Evolutionary conservation across 2,888 invertebrate species (phyloP), one percentile per base, ranked within the genome.

Genomic region (Cerceris ruficornis): DNA sequence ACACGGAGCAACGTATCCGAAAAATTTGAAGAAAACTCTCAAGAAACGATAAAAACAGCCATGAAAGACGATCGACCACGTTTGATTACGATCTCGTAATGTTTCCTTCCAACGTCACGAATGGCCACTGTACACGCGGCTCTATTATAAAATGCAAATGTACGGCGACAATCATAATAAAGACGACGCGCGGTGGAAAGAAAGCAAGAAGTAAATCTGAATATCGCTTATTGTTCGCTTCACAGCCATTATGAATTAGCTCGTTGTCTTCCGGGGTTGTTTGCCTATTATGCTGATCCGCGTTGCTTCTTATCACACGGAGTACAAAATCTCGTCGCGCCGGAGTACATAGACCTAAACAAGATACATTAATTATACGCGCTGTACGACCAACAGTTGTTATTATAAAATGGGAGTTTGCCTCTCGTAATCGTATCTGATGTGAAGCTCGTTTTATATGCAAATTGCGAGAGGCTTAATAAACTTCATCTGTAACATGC

Each of bases 391-490:
- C 61, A 78, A 80, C 80, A 75, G 72, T 81, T 78, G 77, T 77
- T 75, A 49, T 79, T 84, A 75, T 66, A 78, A 86, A 80, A 72
- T 77, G 72, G 49, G 76, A 83, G 68, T 77, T 82, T 74, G 65
- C 70, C 66, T 69, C 65, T 75, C 75, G 58, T 81, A 80, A 81
- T 77, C 78, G 77, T 77, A 82, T 81, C 78, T 73, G 78, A 80
- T 77, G 75, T 65, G 75, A 54, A 55, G 46, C 59, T 72, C 83
- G 77, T 84, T 86, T 83, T 82, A 70, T 70, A 84, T 86, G 85
- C 80, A 84, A 85, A 86, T 86, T 77, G 64, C 68, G 54, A 70
- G 72, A 66, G 61, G 79, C 69, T 71, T 86, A 84, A 86, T 83
- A 85, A 84, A 75, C 76, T 81, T 75, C 57, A 77, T 70, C 78